Percentiles rank a stretch among this genome's conserved stretches.
phyloP scores from a whole-genome alignment of 2,888 invertebrate genomes.

The Lasioglossum pauxillum region DNA sequence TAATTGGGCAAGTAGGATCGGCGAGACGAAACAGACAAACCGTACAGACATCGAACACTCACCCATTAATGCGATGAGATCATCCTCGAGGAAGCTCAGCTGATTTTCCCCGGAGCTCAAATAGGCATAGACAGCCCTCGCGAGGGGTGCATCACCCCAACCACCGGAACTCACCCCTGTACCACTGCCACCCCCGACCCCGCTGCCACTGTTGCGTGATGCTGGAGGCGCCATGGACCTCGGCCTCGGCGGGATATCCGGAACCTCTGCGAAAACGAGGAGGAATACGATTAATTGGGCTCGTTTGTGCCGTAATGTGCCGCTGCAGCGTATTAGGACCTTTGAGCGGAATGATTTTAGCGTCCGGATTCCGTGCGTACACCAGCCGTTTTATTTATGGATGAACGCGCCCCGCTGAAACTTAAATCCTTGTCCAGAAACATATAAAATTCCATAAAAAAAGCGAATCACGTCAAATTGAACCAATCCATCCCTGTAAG shows the following conservation, averaged over 20 bases:
- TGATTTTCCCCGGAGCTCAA: conserved; percentile 95
- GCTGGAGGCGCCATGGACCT: conserved; percentile 87
- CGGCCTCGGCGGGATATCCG: conserved; percentile 86
- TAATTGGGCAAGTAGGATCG: neutral
- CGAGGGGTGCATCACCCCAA: conserved; percentile 91
- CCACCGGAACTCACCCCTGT: conserved; percentile 75
- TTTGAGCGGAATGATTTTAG: conserved; percentile 16
- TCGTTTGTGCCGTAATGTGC: conserved; percentile 27
- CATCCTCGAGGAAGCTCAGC: conserved; percentile 95
- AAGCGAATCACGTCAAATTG: neutral
- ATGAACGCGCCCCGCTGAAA: neutral
- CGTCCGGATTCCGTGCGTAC: neutral
- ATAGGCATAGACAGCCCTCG: conserved; percentile 95
- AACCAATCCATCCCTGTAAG: neutral
- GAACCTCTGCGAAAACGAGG: conserved; percentile 76
- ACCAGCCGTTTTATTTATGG: conserved; percentile 2
- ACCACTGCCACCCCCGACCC: conserved; percentile 73
- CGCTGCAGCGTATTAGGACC: conserved; percentile 19
- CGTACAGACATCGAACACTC: conserved; percentile 63
- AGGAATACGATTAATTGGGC: conserved; percentile 38
- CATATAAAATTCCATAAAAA: neutral
- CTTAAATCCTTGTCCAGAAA: neutral
- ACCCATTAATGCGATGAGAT: conserved; percentile 93
- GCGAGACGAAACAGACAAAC: neutral
- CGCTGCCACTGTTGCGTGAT: conserved; percentile 79